These are phyloP conservation scores for Leptopilina boulardi DNA, from an alignment of 1,140 invertebrate genomes.

Conservation along the genomic window DNA sequence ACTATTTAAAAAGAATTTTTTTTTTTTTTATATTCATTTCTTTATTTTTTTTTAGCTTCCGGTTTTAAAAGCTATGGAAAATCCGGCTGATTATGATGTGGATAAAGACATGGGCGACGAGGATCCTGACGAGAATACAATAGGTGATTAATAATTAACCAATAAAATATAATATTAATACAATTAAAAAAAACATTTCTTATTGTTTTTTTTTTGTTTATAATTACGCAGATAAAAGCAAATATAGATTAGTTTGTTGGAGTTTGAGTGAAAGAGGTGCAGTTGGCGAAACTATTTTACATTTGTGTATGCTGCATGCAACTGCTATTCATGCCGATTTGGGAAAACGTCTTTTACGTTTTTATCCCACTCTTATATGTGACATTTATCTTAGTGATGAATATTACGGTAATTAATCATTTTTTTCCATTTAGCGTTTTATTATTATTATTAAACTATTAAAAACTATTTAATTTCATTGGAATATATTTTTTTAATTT, in stretches of 20 bases:
- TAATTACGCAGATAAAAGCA: slow-evolving; percentile 76
- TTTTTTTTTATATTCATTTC: background rate
- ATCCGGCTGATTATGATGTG: slow-evolving; percentile 88
- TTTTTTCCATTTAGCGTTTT: background rate
- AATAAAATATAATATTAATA: slow-evolving; percentile 19
- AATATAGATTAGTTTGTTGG: slow-evolving; percentile 94
- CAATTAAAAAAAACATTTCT: slow-evolving; percentile 1
- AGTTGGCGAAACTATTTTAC: slow-evolving; percentile 96
- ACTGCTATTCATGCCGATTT: slow-evolving; percentile 94
- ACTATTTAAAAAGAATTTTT: slow-evolving; percentile 15
- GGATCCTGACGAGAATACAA: slow-evolving; percentile 67
- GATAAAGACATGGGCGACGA: slow-evolving; percentile 80
- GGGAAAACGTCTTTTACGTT: slow-evolving; percentile 91
- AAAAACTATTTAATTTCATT: no score
- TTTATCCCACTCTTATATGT: slow-evolving; percentile 96
- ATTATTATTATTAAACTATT: no score
- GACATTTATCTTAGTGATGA: slow-evolving; percentile 97
- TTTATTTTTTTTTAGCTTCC: slow-evolving; percentile 77
- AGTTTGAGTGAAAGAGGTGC: slow-evolving; percentile 93
- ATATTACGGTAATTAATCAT: slow-evolving; percentile 88
- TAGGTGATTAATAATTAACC: slow-evolving; percentile 59
- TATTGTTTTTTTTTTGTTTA: slow-evolving; percentile 8
- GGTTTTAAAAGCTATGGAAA: slow-evolving; percentile 85
- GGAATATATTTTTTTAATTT: no score
- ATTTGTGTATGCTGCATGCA: slow-evolving; percentile 94